Base-by-base conservation (phyloP, 2,888 invertebrate species). In the Ormyrus nitidulus region DNA sequence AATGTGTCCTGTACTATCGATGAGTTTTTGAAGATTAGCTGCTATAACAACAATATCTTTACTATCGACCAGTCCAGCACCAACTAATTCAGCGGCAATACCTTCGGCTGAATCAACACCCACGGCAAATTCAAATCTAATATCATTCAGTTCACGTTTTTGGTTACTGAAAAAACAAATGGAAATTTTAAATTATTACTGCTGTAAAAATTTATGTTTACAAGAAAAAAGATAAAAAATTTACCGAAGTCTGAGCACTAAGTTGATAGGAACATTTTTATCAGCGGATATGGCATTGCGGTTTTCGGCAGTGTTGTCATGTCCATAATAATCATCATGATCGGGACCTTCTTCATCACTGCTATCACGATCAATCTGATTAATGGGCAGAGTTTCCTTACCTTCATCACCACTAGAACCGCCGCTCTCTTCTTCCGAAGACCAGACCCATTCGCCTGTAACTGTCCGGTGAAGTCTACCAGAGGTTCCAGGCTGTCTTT, bases 371-470 rank as follows among this genome's bases (percentile, higher is more conserved):
- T 91, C 91, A 51, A 92, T 91, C 65, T 91, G 91, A 83, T 92
- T 92, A 56, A 92, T 91, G 2, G 92, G 92, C 81, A 90, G 84
- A 4, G 88, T 85, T 56, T 90, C 90, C 74, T 90, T 90, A 49
- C 89, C 86, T 77, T 92, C 92, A 54, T 92, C 92, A 13, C 92
- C 92, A 80, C 92, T 92, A 4, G 92, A 92, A 5, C 90, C 91
- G 34, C 90, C 93, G 77, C 93, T 95, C 85, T 98, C 96, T 88
- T 98, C 98, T 88, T 97, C 97, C 86, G 97, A 97, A 80, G 98
- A 98, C 98, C 99, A 99, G 81, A 98, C 98, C 99, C 99, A 99
- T 90, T 98, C 98, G 56, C 99, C 99, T 46, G 98, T 98, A 86
- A 97, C 96, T 84, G 98, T 98, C 87, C 98, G 94, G 91, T 98